Base-by-base conservation (phyloP, 2,888 invertebrate species). In the Melolontha melolontha region DNA sequence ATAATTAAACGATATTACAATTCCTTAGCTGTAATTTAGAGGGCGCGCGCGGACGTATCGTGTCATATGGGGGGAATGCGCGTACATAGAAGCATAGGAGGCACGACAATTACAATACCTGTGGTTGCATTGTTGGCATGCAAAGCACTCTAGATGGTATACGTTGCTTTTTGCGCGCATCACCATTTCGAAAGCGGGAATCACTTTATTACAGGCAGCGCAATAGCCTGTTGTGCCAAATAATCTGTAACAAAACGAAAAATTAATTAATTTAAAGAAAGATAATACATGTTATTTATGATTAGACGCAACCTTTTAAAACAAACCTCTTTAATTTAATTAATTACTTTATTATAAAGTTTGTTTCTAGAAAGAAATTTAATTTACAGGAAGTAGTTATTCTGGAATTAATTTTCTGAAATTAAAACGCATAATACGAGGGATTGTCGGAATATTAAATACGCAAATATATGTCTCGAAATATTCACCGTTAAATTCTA, bases 121-220 rank as follows among this genome's bases (percentile, higher is more conserved):
- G 87, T 95, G 95, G 86, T 93, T 94, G 85, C 96, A 96, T 83
- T 95, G 94, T 84, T 95, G 95, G 86, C 96, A 96, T 76, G 95
- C 95, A 83, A 96, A 96, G 84, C 96, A 96, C 84, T 96, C 95
- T 84, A 96, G 88, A 85, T 96, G 96, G 86, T 96, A 96, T 73
- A 96, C 95, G 84, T 95, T 95, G 80, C 91, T 92, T 84, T 93
- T 91, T 74, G 95, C 95, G 83, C 95, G 88, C 96, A 96, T 96
- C 78, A 96, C 96, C 95, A 96, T 94, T 86, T 96, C 96, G 85
- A 95, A 96, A 74, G 96, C 95, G 71, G 95, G 95, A 84, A 96
- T 96, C 81, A 92, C 92, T 88, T 96, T 95, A 85, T 91, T 92
- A 86, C 96, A 96, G 67, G 95, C 95, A 75, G 95, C 92, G 84